These are phyloP conservation scores for Heterodera schachtii DNA, from an alignment of 1,140 invertebrate genomes.

Conservation along the genomic window DNA sequence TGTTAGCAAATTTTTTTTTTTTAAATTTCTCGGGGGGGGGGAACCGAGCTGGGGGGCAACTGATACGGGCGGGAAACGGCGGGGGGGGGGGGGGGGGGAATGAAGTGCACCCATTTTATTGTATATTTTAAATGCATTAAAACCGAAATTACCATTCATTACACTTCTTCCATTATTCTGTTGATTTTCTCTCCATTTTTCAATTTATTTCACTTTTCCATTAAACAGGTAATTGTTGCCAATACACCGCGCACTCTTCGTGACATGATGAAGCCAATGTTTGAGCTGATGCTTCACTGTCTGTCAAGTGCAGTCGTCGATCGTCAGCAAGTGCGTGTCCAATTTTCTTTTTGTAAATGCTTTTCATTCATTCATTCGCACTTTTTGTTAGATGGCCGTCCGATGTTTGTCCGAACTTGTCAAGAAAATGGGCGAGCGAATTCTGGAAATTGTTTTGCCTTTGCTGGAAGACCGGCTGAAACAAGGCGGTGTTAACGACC, in stretches of 20 bases:
- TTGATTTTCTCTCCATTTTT: too few species aligned
- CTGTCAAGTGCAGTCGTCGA: conserved; percentile 75
- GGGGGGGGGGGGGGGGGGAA: too few species aligned
- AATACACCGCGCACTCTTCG: conserved; percentile 81
- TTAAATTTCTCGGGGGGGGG: too few species aligned
- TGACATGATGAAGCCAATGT: conserved; percentile 92
- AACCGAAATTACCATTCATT: too few species aligned
- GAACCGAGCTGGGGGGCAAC: too few species aligned
- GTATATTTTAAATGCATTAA: too few species aligned
- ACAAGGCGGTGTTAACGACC: conserved; percentile 81
- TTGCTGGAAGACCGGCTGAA: conserved; percentile 90
- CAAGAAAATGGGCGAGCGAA: conserved; percentile 92
- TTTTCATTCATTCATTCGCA: conserved; percentile 35
- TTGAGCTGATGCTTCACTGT: conserved; percentile 72
- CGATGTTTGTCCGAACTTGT: conserved; percentile 94
- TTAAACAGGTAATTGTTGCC: conserved; percentile 53
- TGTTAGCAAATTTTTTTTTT: too few species aligned
- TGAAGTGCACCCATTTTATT: too few species aligned
- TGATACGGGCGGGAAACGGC: too few species aligned
- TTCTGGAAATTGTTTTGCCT: conserved; percentile 95
- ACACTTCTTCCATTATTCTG: too few species aligned
- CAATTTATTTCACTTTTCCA: too few species aligned
- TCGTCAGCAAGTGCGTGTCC: conserved; percentile 53
- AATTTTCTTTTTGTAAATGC: too few species aligned
- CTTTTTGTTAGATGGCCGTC: conserved; percentile 77